Evolutionary conservation across 2,797 vertebrate species (phyloP), one percentile per base, ranked within the genome.

Genomic region (Glyptemys insculpta): DNA sequence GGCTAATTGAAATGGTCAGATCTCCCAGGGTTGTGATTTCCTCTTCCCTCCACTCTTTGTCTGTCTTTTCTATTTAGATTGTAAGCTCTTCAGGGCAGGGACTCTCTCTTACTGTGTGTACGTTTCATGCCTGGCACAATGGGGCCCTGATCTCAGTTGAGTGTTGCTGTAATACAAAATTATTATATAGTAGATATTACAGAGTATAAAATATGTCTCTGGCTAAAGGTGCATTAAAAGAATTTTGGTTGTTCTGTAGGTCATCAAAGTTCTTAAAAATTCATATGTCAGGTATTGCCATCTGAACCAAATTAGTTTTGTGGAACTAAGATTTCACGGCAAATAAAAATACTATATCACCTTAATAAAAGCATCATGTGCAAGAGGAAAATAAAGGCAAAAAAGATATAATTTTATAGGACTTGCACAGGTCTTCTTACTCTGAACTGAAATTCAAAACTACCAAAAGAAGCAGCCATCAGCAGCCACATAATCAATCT

Each of bases 341-440:
- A 98, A 98, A 98, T 98, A 97, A 98, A 98, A 98, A 97, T 96
- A 97, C 96, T 95, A 93, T 97, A 97, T 98, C 97, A 98, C 97
- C 96, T 98, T 98, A 98, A 98, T 98, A 98, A 98, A 98, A 98
- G 96, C 97, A 97, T 97, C 95, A 94, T 97, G 97, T 97, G 97
- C 87, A 90, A 96, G 96, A 91, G 86, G 94, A 97, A 97, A 97
- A 97, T 86, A 94, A 98, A 98, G 95, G 97, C 92, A 97, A 97
- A 95, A 96, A 97, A 97, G 97, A 98, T 95, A 96, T 97, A 94
- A 97, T 97, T 96, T 97, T 93, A 96, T 97, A 97, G 96, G 85
- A 91, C 89, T 97, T 81, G 92, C 80, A 89, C 85, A 89, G 95
- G 91, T 97, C 94, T 94, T 94, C 96, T 95, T 96, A 96, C 96